A percentile compares a stretch with the other conserved stretches of the same genome.
Conservation (phyloP, 2,113 vertebrate genomes). For the Thinocorus orbignyianus region DNA sequence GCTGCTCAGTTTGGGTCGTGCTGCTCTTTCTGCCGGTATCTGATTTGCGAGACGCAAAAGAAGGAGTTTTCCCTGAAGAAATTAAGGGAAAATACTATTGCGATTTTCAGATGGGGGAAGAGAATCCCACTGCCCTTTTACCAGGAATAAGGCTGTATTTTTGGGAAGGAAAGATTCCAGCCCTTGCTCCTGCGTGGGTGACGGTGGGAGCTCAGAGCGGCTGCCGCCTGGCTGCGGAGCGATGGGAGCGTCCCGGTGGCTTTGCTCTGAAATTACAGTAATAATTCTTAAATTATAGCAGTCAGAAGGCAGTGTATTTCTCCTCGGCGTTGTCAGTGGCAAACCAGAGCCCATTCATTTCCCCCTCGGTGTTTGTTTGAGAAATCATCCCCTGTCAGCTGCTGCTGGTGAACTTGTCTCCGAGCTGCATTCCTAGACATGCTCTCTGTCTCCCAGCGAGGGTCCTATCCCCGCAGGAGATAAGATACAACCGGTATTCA, state of each 20-base stretch:
- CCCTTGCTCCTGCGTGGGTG: rapidly evolving
- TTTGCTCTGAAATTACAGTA: neutral
- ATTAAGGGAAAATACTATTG: neutral
- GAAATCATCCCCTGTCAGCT: constrained; percentile 48
- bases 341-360: constrained; percentile 33
- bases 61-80: neutral
- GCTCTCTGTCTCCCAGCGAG: constrained; percentile 65
- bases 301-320: constrained; percentile 1
- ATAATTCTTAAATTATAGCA: constrained; percentile 11
- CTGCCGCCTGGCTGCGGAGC: neutral
- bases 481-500: constrained; percentile 74
- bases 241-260: constrained; percentile 28
- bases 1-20: neutral
- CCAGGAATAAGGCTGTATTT: neutral
- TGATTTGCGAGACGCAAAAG: neutral
- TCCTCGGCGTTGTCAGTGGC: constrained; percentile 6
- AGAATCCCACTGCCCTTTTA: neutral
- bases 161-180: neutral
- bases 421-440: constrained; percentile 72
- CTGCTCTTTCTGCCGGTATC: neutral
- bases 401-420: constrained; percentile 56
- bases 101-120: neutral
- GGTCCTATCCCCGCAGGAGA: constrained; percentile 71
- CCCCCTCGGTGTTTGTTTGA: constrained; percentile 45
- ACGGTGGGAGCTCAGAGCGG: neutral